Base-by-base conservation (phyloP, 1,140 invertebrate genomes). In the Caenorhabditis tropicalis region DNA sequence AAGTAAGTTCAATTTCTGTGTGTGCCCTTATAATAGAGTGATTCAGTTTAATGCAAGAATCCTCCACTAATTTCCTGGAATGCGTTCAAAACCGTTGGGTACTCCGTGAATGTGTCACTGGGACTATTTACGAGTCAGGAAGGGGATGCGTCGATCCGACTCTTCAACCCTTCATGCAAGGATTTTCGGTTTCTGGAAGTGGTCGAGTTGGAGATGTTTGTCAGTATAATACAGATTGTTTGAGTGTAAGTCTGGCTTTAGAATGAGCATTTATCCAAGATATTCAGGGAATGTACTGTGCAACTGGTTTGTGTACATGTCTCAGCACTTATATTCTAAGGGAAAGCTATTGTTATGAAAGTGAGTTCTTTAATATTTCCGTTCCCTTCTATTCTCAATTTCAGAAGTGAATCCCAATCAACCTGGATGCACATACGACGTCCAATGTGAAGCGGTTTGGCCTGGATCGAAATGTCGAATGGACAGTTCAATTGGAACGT, bases 221-320 rank as follows among this genome's bases (percentile, higher is more conserved):
- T 51, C 51, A 79, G 24, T 87, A 86, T 49, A 87, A 87, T 43
- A 87, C 86, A 6, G 86, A 87, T 39, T 87, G 86, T 48, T 58
- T 87, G n/a, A 65, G 84, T 15, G 85, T 86, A 65, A 79, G 70
- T 56, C 5, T 27, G n/a, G n/a, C 15, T 56, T n/a, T n/a, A n/a
- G n/a, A n/a, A n/a, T n/a, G n/a, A n/a, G n/a, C n/a, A n/a, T n/a
- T n/a, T n/a, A n/a, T n/a, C n/a, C n/a, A n/a, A n/a, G n/a, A n/a
- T n/a, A n/a, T 86, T 86, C 49, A 86, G 80, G 86, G 86, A 53
- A 87, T 87, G 86, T 87, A 87, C 49, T 87, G 86, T 70, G 53
- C 84, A 1, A 70, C 74, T 19, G 86, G 86, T n/a, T 33, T 82
- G 15, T 87, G 86, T 27, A 81, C 82, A 6, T 87, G 86, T 21